Conservation (phyloP, 2,888 invertebrate species). For the Smittia sp. region DNA sequence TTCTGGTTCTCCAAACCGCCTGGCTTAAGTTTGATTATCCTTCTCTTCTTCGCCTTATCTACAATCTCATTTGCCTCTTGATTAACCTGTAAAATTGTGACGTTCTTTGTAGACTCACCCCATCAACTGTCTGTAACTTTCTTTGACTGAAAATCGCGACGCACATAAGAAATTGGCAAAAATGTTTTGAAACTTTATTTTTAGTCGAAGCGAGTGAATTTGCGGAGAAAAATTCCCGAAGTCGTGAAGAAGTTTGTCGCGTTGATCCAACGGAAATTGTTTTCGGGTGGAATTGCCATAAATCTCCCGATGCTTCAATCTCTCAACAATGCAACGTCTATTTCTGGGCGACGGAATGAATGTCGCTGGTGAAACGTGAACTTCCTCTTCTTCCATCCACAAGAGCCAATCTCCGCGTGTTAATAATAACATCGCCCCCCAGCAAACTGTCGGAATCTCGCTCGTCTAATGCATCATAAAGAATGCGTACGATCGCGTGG, state of each 20-base stretch:
- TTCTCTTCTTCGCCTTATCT: too few species aligned
- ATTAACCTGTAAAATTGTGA: too few species aligned
- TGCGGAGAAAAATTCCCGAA: too few species aligned
- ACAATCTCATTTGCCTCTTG: too few species aligned
- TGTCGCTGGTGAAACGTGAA: background rate
- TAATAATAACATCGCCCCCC: conserved; percentile 33
- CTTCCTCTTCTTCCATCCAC: background rate
- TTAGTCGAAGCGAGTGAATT: background rate
- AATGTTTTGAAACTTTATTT: conserved; percentile 1
- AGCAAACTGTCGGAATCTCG: conserved; percentile 1
- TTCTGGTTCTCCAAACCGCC: too few species aligned
- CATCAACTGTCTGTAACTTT: too few species aligned
- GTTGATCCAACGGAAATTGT: too few species aligned
- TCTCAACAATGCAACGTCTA: conserved; percentile 28
- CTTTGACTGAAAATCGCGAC: background rate
- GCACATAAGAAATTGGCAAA: background rate
- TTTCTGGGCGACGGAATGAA: conserved; percentile 15
- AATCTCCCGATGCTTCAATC: conserved; percentile 18
- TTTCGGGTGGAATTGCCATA: background rate
- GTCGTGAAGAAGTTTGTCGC: too few species aligned
- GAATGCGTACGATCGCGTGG: conserved; percentile 21
- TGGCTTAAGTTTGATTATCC: too few species aligned
- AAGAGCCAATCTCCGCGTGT: background rate
- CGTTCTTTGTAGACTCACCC: too few species aligned
- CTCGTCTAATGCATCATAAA: conserved; percentile 39